phyloP scores from a whole-genome alignment of 1,140 invertebrate genomes.

The Protaetia brevitarsis region DNA sequence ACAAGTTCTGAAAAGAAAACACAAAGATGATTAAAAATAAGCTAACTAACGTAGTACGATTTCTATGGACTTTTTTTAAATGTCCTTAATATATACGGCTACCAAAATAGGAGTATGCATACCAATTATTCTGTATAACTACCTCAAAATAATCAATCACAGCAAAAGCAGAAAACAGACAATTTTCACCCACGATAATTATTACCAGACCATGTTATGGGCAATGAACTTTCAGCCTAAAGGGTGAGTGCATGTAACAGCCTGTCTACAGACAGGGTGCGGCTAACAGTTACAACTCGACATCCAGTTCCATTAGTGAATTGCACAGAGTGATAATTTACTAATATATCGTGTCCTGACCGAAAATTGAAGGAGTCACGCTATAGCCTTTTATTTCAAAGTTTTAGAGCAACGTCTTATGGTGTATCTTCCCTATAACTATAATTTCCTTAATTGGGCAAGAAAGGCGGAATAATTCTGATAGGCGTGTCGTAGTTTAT shows the following conservation, averaged over 20 bases:
- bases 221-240: not conserved
- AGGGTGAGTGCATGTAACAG: slow-evolving; percentile 2
- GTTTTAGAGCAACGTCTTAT: not conserved
- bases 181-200: not conserved
- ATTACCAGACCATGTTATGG: not conserved
- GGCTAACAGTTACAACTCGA: not conserved
- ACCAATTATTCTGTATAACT: too few relatives aligned
- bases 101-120: too few relatives aligned
- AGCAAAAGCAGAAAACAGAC: not conserved
- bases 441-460: too few relatives aligned
- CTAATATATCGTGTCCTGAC: not conserved
- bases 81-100: too few relatives aligned
- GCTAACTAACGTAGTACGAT: too few relatives aligned
- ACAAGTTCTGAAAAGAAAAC: too few relatives aligned
- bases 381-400: too few relatives aligned
- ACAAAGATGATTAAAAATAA: too few relatives aligned
- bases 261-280: slow-evolving; percentile 13
- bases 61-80: too few relatives aligned
- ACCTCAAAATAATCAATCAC: too few relatives aligned
- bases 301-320: not conserved
- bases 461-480: too few relatives aligned
- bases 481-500: too few relatives aligned
- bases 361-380: not conserved
- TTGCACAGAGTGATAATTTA: slow-evolving; percentile 11
- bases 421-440: not conserved